These are phyloP conservation scores for Hippoglossus stenolepis DNA, from an alignment of 2,113 vertebrate genomes.

Conservation along the genomic window DNA sequence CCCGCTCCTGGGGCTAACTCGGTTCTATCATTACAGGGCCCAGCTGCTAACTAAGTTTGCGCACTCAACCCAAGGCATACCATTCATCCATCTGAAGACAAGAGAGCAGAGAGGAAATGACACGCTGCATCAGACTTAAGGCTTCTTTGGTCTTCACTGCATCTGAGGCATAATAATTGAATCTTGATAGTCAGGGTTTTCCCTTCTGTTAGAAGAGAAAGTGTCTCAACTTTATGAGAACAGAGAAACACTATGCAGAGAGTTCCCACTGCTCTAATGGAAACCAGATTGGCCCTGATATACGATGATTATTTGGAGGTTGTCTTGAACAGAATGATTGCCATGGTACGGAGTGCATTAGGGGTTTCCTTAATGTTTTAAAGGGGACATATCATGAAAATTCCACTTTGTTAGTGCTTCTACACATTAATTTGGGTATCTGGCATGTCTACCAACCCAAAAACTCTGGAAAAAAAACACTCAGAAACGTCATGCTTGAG, in stretches of 20 bases:
- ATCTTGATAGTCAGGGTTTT: background rate
- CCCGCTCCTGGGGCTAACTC: conserved; percentile 44
- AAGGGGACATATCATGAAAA: too few species aligned
- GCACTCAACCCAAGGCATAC: conserved; percentile 47
- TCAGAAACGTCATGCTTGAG: too few species aligned
- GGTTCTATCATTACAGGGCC: conserved; percentile 58
- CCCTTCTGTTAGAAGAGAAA: background rate
- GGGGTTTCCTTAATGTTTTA: too few species aligned
- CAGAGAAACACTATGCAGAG: background rate
- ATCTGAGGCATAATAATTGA: background rate
- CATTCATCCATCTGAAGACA: conserved; percentile 57
- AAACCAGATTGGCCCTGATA: background rate
- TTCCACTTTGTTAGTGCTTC: too few species aligned
- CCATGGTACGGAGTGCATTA: too few species aligned
- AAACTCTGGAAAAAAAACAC: too few species aligned
- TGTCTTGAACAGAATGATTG: too few species aligned
- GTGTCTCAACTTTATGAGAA: background rate
- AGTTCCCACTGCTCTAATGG: background rate
- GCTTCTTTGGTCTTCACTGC: conserved; percentile 3
- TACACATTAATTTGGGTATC: too few species aligned
- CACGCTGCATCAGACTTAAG: conserved; percentile 5
- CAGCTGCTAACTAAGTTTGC: conserved; percentile 57
- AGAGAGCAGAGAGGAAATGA: background rate
- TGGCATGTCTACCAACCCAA: too few species aligned
- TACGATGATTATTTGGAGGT: too few species aligned